Conservation (phyloP, 2,113 vertebrate genomes). For the Gopherus flavomarginatus region DNA sequence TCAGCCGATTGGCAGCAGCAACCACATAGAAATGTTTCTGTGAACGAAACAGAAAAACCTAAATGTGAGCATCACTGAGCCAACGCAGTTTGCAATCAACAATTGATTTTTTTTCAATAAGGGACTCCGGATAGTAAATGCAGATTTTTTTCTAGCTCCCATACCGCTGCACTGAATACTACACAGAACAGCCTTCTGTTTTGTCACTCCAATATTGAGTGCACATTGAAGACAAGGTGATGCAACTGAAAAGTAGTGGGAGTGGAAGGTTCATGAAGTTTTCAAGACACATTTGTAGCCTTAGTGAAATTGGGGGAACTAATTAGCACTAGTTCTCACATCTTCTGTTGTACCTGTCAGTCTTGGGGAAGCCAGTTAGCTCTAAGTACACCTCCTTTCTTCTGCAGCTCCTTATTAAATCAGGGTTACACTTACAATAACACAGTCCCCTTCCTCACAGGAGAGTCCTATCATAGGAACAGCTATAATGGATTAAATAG, state of each 20-base stretch:
- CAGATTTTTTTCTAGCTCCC: not conserved
- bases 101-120: not conserved
- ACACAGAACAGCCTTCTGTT: not conserved
- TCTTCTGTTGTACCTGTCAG: not conserved
- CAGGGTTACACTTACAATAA: not conserved
- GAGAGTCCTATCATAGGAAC: too few species aligned
- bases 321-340: not conserved
- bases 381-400: not conserved
- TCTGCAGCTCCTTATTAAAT: not conserved
- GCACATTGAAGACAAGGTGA: not conserved
- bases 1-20: constrained; percentile 88
- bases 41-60: constrained; percentile 36
- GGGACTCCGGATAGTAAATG: not conserved
- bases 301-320: not conserved
- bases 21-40: constrained; percentile 92
- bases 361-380: not conserved
- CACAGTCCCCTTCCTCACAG: not conserved
- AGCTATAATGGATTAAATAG: not conserved
- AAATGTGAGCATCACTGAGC: not conserved
- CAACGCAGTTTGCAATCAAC: not conserved
- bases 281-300: not conserved
- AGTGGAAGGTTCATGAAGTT: not conserved
- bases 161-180: not conserved
- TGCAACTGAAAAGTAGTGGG: not conserved
- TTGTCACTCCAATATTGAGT: not conserved